phyloP scores from a whole-genome alignment of 2,888 invertebrate species.

The Aplocera efformata region DNA sequence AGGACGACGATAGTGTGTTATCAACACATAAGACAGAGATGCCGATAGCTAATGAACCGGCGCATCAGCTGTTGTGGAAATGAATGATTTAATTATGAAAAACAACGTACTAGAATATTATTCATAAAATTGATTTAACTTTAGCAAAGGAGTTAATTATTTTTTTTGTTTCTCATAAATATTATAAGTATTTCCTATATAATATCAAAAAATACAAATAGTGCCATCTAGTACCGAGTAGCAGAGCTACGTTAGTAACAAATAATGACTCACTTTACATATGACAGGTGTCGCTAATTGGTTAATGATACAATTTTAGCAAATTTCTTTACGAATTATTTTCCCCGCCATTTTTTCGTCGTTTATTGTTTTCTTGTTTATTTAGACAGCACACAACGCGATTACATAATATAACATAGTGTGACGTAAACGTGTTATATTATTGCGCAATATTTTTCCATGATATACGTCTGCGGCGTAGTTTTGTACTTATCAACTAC shows the following conservation, averaged over 20 bases:
- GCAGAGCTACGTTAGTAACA: constrained; percentile 16
- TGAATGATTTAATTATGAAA: neutral
- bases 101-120: no score
- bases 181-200: neutral
- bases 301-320: neutral
- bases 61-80: neutral
- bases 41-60: constrained; percentile 11
- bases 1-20: constrained; percentile 37
- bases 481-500: no score
- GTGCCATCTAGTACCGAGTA: constrained; percentile 34
- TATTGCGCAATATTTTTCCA: constrained; percentile 16
- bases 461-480: no score
- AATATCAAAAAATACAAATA: neutral
- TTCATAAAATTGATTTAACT: no score
- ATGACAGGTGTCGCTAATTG: constrained; percentile 15
- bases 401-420: no score
- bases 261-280: neutral
- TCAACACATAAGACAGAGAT: constrained; percentile 33
- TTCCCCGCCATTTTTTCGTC: no score
- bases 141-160: no score
- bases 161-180: no score
- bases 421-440: no score
- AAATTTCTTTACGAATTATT: no score
- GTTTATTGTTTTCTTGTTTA: no score
- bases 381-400: no score